A percentile compares a stretch with the other conserved stretches of the same genome.
These are phyloP conservation scores for Toxonevra muliebris DNA, from an alignment of 2,888 invertebrate species.

Conservation along the genomic window DNA sequence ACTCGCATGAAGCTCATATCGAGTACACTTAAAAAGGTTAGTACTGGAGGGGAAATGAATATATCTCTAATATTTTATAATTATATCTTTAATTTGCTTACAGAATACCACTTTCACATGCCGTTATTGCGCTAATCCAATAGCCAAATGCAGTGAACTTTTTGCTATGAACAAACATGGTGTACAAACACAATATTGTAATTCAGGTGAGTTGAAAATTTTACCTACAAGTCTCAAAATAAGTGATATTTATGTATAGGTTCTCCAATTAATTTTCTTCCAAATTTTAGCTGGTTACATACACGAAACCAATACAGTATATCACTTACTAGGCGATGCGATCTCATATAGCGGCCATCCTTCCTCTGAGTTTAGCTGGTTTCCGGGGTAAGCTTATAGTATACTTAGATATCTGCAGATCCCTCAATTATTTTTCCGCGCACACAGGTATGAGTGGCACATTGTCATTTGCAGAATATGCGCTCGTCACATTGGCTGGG, in stretches of 20 bases:
- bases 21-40: too few species aligned
- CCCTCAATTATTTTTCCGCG: background rate
- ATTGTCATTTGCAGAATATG: constrained; percentile 77
- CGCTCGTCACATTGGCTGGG: constrained; percentile 80
- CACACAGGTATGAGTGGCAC: constrained; percentile 80
- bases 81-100: too few species aligned
- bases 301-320: constrained; percentile 81
- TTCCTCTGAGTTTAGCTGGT: constrained; percentile 83
- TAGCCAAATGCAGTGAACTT: constrained; percentile 74
- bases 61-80: too few species aligned
- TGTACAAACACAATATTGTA: constrained; percentile 82
- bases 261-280: background rate
- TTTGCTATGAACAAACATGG: constrained; percentile 86
- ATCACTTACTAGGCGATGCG: constrained; percentile 66
- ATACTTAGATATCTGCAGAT: constrained; percentile 2
- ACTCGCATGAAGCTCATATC: constrained; percentile 70
- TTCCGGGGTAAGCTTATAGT: constrained; percentile 70
- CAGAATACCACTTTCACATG: constrained; percentile 68
- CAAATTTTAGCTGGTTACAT: constrained; percentile 73
- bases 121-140: constrained; percentile 70
- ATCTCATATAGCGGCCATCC: constrained; percentile 67
- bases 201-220: constrained; percentile 69
- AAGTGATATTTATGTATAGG: background rate
- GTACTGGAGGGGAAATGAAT: too few species aligned
- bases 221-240: background rate